phyloP scores from a whole-genome alignment of 2,797 vertebrate species.

The Chrosomus eos region DNA sequence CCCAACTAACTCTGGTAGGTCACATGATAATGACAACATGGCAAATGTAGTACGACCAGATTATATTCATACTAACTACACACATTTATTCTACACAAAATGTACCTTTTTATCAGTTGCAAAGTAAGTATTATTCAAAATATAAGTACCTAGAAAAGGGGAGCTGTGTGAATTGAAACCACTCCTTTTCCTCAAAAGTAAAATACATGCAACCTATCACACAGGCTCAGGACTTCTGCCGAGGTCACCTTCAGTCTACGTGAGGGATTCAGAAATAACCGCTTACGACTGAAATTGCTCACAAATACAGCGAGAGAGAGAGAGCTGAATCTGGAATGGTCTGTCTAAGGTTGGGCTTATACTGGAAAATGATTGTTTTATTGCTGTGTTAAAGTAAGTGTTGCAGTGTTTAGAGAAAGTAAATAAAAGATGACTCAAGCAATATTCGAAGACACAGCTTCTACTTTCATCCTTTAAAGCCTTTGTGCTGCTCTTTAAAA shows the following conservation, averaged over 20 bases:
- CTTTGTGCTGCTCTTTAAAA: neutral
- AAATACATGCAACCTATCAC: conserved; percentile 5
- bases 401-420: conserved; percentile 46
- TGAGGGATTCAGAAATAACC: conserved; percentile 49
- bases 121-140: neutral
- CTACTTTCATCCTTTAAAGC: conserved; percentile 46
- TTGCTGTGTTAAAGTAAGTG: conserved; percentile 57
- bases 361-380: conserved; percentile 60
- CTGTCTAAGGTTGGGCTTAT: conserved; percentile 65
- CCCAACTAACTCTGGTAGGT: neutral
- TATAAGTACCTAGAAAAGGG: neutral
- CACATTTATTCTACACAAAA: neutral
- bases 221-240: conserved; percentile 46
- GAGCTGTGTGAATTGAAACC: conserved; percentile 7
- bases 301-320: neutral
- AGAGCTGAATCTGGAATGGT: conserved; percentile 52
- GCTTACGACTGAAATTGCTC: conserved; percentile 46
- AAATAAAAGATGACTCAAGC: conserved; percentile 54
- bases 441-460: conserved; percentile 58
- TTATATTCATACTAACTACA: neutral
- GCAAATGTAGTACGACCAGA: neutral
- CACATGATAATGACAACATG: neutral
- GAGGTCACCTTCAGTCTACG: conserved; percentile 63
- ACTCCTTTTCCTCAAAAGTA: conserved; percentile 8
- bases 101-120: neutral